Conservation (phyloP, 2,797 vertebrate genomes). For the Alcedo quadribrachys region DNA sequence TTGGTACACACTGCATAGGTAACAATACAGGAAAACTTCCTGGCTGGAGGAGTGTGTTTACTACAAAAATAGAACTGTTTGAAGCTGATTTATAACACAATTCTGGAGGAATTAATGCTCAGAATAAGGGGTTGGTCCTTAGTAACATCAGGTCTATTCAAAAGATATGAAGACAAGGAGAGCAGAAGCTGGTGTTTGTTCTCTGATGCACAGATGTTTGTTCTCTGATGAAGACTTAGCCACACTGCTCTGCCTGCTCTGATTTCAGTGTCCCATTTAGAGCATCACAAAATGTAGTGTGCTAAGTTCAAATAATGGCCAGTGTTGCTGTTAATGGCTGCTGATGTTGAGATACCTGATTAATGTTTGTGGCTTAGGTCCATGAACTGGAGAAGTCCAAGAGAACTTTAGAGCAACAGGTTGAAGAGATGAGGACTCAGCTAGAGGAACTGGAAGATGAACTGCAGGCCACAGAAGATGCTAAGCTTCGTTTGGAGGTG, state of each 20-base stretch:
- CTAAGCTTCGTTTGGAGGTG: conserved; percentile 95
- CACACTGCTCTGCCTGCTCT: neutral
- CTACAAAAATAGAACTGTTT: neutral
- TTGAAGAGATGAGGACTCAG: conserved; percentile 88
- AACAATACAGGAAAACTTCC: neutral
- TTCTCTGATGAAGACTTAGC: neutral
- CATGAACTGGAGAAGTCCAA: conserved; percentile 88
- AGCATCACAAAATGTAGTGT: neutral
- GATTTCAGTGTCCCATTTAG: neutral
- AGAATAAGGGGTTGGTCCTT: neutral
- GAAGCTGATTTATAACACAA: neutral
- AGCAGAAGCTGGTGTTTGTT: neutral
- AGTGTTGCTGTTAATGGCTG: neutral
- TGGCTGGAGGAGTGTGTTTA: neutral
- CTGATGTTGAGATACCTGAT: neutral
- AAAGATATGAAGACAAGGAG: neutral
- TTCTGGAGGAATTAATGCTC: neutral
- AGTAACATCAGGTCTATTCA: neutral
- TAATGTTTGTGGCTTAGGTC: conserved; percentile 68
- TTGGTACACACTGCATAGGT: neutral
- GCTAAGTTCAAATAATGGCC: neutral
- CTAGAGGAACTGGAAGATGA: conserved; percentile 97
- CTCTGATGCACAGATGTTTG: neutral
- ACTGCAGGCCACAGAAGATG: conserved; percentile 94
- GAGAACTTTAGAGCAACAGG: conserved; percentile 85